Base-by-base conservation (phyloP, 2,888 invertebrate genomes). In the Acronicta aceris region DNA sequence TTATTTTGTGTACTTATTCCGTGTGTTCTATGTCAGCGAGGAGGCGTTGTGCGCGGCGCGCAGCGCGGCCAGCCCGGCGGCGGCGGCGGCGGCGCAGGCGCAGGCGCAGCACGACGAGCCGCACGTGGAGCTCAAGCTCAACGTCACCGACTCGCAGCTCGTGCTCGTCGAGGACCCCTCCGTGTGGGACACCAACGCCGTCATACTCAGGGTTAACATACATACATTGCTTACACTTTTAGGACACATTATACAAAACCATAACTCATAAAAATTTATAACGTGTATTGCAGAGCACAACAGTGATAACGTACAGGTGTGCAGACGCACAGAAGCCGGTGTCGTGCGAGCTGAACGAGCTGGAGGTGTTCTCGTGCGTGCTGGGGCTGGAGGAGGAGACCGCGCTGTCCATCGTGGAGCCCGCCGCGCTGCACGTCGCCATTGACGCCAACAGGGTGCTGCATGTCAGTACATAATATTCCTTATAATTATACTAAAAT, bases 121-220 rank as follows among this genome's bases (percentile, higher is more conserved):
- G 46, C 96, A 96, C 0, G 95, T 97, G 88, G 99, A 99, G 89
- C 93, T 99, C 38, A 98, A 98, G 87, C 95, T 99, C 57, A 99
- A 99, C 89, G 96, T 99, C 27, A 98, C 98, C 0, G 98, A 99
- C 90, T 99, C 99, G 5, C 99, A 99, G 92, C 95, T 99, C 59
- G 98, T 99, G 36, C 95, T 99, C 38, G 97, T 99, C 0, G 99
- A 99, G 88, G 97, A 99, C 86, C 96, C 98, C 0, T 96, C 98
- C 0, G 95, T 97, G 15, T 96, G 96, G 94, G 98, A 99, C 87
- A 98, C 99, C 1, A 98, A 98, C 87, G 99, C 99, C 0, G 97
- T 99, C 12, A 99, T 99, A 82, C 94, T 99, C 15, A 97, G 97
- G 93, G 96, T 96, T 50, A 33, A 57, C 25, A 27, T 21, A 12